Evolutionary conservation across 2,888 invertebrate species (phyloP).

Genomic region (Chloroclysta siterata): DNA sequence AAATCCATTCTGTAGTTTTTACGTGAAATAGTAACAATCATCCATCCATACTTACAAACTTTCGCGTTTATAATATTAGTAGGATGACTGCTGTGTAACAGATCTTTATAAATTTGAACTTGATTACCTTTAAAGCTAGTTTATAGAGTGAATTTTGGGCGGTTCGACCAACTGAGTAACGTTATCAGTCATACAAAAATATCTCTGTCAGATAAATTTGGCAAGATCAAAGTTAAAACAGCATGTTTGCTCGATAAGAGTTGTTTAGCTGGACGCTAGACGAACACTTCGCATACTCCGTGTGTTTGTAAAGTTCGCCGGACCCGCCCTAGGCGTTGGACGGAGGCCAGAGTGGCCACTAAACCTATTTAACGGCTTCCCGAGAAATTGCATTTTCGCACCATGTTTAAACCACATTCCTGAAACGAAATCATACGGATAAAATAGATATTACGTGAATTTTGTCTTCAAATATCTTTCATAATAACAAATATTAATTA

Average conservation of each 20-base stretch:
- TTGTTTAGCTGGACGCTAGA: background rate
- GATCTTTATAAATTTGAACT: background rate
- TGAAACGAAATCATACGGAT: slow-evolving; percentile 20
- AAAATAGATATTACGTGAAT: background rate
- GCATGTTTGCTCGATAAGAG: background rate
- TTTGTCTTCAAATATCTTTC: too few relatives aligned
- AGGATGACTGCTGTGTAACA: too few relatives aligned
- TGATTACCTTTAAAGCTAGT: background rate
- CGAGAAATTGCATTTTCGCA: slow-evolving; percentile 57
- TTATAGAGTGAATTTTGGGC: too few relatives aligned
- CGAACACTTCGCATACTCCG: background rate
- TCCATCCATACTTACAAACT: too few relatives aligned
- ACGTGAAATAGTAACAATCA: too few relatives aligned
- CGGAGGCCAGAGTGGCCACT: slow-evolving; percentile 46
- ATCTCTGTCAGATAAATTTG: background rate
- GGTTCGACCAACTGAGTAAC: too few relatives aligned
- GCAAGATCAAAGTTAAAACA: background rate
- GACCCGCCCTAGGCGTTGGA: slow-evolving; percentile 38
- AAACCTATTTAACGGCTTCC: slow-evolving; percentile 54
- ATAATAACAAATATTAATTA: too few relatives aligned
- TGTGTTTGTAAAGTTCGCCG: slow-evolving; percentile 22
- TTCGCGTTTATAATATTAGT: too few relatives aligned
- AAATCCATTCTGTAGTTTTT: too few relatives aligned
- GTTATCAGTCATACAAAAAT: too few relatives aligned
- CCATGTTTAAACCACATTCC: slow-evolving; percentile 45